phyloP scores from a whole-genome alignment of 2,888 invertebrate genomes.

The Hypselothyrea guttata region DNA sequence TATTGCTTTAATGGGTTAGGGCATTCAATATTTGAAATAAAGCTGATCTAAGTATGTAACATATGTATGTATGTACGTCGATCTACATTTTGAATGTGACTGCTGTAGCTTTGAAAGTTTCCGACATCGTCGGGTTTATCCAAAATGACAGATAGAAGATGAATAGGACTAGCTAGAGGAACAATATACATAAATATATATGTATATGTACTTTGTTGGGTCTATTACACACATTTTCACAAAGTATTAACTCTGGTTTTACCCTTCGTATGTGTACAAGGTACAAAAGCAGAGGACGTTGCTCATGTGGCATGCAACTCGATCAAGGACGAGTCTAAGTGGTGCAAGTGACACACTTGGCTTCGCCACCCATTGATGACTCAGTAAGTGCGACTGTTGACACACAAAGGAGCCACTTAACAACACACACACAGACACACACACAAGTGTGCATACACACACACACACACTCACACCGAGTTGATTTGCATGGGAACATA shows the following conservation, averaged over 20 bases:
- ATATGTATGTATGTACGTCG: too few species aligned
- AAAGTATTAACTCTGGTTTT: too few species aligned
- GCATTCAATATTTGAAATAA: too few species aligned
- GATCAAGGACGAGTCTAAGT: conserved; percentile 45
- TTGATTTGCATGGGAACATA: too few species aligned
- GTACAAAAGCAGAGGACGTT: neutral
- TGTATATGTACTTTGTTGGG: neutral
- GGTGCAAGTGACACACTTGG: conserved; percentile 45
- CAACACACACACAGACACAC: conserved; percentile 4
- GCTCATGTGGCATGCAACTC: conserved; percentile 33
- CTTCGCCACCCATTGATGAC: conserved; percentile 41
- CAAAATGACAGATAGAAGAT: too few species aligned
- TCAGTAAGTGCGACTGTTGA: conserved; percentile 48
- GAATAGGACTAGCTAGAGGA: too few species aligned
- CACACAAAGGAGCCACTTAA: conserved; percentile 47
- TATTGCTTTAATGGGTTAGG: too few species aligned
- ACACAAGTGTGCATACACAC: neutral
- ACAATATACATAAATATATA: neutral
- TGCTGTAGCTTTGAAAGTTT: too few species aligned
- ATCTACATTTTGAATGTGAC: too few species aligned
- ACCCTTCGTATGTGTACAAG: neutral
- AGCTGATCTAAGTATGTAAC: too few species aligned
- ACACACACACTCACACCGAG: too few species aligned
- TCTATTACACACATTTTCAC: conserved; percentile 13
- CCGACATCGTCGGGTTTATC: too few species aligned